phyloP scores from a whole-genome alignment of 2,113 vertebrate genomes.

The Halcyon senegalensis region DNA sequence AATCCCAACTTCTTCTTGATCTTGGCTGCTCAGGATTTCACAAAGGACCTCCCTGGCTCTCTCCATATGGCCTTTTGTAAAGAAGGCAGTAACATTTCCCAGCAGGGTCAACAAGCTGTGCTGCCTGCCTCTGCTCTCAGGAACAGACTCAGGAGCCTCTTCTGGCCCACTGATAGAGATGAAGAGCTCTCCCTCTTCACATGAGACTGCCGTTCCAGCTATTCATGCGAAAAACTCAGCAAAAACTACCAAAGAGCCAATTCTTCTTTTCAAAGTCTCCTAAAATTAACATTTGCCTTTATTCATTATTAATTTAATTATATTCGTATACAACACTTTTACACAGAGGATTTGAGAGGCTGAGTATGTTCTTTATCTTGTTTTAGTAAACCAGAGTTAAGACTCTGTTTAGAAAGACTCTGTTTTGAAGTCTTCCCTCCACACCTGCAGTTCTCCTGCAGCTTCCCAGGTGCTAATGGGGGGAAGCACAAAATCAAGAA shows the following conservation, averaged over 20 bases:
- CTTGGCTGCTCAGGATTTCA: background rate
- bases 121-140: background rate
- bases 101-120: background rate
- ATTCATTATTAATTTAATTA: background rate
- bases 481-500: background rate
- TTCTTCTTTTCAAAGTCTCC: background rate
- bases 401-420: background rate
- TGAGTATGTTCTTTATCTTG: background rate
- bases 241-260: background rate
- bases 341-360: background rate
- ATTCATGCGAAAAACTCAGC: background rate
- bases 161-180: background rate
- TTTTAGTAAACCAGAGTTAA: background rate
- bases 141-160: background rate
- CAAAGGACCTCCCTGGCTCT: background rate
- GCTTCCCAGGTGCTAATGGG: background rate
- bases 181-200: background rate
- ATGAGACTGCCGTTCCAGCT: background rate
- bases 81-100: background rate
- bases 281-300: background rate
- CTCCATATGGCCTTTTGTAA: background rate
- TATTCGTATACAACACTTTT: background rate
- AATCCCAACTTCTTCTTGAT: background rate
- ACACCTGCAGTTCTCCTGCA: background rate
- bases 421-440: background rate